Percentiles rank a stretch among this genome's conserved stretches.
These are phyloP conservation scores for Drosophila formosana DNA, from an alignment of 2,888 invertebrate species.

Conservation along the genomic window DNA sequence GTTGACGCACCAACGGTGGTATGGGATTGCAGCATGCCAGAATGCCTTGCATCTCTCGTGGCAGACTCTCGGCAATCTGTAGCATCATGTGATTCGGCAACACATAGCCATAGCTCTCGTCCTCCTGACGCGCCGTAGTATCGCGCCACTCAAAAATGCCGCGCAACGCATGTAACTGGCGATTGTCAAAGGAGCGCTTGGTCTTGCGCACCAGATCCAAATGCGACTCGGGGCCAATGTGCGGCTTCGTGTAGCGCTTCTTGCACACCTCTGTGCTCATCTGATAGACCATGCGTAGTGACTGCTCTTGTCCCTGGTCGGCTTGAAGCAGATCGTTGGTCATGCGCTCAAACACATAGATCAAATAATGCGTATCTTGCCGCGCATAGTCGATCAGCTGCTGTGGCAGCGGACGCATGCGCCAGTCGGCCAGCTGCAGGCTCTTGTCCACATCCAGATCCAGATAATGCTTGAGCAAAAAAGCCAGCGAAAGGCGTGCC, in stretches of 20 bases:
- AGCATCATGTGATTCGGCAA: conserved; percentile 98
- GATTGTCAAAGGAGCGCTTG: conserved; percentile 92
- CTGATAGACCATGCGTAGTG: conserved; percentile 90
- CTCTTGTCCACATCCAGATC: conserved; percentile 93
- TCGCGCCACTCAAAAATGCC: conserved; percentile 96
- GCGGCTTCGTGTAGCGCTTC: conserved; percentile 93
- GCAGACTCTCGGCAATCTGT: conserved; percentile 94
- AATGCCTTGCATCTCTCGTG: conserved; percentile 96
- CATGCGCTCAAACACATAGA: conserved; percentile 94
- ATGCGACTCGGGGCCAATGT: conserved; percentile 89
- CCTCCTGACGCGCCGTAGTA: conserved; percentile 91
- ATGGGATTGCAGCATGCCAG: conserved; percentile 96
- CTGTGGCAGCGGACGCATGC: conserved; percentile 94
- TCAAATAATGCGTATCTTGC: conserved; percentile 96
- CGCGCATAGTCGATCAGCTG: conserved; percentile 94
- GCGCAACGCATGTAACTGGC: conserved; percentile 93
- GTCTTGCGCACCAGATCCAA: conserved; percentile 91
- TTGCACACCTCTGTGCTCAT: conserved; percentile 91
- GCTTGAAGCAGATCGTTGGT: conserved; percentile 90
- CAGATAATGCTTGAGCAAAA: conserved; percentile 92
- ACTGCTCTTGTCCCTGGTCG: conserved; percentile 88
- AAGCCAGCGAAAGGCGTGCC: conserved; percentile 90
- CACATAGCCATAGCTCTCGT: conserved; percentile 96
- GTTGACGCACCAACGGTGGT: conserved; percentile 89
- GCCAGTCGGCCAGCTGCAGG: conserved; percentile 97